phyloP scores from a whole-genome alignment of 2,888 invertebrate genomes.

The Hyalella azteca region DNA sequence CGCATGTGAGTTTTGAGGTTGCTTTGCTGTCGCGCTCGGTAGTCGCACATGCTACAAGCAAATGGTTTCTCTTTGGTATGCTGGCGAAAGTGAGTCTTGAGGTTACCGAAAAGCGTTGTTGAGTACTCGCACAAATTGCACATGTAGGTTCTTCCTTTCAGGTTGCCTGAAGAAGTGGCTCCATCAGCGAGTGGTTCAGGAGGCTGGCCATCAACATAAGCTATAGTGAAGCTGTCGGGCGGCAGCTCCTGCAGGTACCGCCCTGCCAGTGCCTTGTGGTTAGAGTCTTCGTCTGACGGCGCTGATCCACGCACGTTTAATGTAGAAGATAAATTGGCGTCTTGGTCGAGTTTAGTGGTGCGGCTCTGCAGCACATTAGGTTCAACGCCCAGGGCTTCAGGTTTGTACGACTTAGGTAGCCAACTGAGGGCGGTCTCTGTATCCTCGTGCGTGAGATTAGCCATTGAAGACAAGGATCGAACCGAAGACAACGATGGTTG shows the following conservation, averaged over 20 bases:
- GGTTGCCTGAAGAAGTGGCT: background rate
- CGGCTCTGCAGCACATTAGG: background rate
- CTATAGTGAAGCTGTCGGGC: background rate
- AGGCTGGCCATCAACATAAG: background rate
- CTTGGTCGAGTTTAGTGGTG: background rate
- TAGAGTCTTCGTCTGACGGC: background rate
- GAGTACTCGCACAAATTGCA: conserved; percentile 1
- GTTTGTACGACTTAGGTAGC: background rate
- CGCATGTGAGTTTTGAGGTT: conserved; percentile 47
- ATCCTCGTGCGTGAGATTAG: background rate
- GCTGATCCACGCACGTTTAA: background rate
- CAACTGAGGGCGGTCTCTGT: background rate
- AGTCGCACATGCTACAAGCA: conserved; percentile 46
- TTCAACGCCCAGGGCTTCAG: background rate
- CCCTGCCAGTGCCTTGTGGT: background rate
- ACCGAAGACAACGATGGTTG: background rate
- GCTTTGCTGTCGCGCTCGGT: conserved; percentile 41
- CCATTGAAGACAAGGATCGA: background rate
- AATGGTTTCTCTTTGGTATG: conserved; percentile 52
- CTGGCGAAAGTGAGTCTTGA: conserved; percentile 45
- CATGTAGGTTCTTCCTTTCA: background rate
- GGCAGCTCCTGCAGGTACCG: background rate
- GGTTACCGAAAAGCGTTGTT: conserved; percentile 46
- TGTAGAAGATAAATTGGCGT: background rate
- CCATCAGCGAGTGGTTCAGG: background rate